phyloP scores from a whole-genome alignment of 2,888 invertebrate genomes.

The Erpobdella octoculata region DNA sequence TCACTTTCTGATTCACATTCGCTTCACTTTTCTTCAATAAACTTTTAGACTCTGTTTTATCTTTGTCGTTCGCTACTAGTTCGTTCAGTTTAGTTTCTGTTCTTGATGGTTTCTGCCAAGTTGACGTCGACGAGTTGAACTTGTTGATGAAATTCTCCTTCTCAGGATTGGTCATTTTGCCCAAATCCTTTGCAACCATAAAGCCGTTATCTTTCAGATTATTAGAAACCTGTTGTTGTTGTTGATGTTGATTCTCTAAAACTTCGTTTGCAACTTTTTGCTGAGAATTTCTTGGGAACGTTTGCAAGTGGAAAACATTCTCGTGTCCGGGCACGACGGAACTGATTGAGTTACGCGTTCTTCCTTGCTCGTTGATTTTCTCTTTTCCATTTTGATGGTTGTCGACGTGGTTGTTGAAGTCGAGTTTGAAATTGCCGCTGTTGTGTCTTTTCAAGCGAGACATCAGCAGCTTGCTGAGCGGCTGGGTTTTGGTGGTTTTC shows the following conservation, averaged over 20 bases:
- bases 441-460: slow-evolving; percentile 3
- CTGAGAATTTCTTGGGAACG: too few relatives aligned
- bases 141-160: neutral
- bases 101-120: neutral
- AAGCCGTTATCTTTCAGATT: neutral
- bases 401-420: neutral
- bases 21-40: too few relatives aligned
- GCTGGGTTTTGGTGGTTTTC: slow-evolving; percentile 90
- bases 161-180: neutral
- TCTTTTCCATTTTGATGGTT: too few relatives aligned
- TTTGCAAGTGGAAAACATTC: too few relatives aligned
- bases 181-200: neutral
- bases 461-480: slow-evolving; percentile 77
- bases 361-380: neutral
- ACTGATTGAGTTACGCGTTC: neutral
- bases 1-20: too few relatives aligned
- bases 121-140: neutral
- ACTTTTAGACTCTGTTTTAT: too few relatives aligned
- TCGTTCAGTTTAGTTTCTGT: neutral
- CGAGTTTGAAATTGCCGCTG: neutral
- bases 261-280: neutral
- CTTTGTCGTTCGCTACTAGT: neutral
- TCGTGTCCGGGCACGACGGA: too few relatives aligned
- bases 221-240: neutral
- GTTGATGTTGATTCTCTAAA: neutral